A percentile compares a stretch with the other conserved stretches of the same genome.
Evolutionary conservation across 2,888 invertebrate genomes (phyloP).

Genomic region (Keiferia lycopersicella): DNA sequence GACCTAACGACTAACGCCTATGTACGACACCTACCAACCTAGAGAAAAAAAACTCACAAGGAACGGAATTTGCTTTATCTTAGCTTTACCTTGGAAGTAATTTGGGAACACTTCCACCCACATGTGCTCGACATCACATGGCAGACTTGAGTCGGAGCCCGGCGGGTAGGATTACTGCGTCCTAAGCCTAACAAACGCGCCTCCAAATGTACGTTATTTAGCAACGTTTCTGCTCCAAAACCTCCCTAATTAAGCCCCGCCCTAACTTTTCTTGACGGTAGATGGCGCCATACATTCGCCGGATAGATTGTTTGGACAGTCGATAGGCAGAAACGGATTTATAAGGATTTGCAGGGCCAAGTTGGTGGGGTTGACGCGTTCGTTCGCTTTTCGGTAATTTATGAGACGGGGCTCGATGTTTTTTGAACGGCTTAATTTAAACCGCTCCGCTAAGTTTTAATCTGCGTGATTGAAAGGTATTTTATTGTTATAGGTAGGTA

Average conservation of each 20-base stretch:
- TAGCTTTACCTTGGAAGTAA: neutral
- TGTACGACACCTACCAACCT: too few relatives aligned
- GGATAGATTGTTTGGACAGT: conserved; percentile 62
- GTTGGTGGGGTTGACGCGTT: conserved; percentile 30
- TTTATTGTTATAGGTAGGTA: neutral
- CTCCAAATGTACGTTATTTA: conserved; percentile 70
- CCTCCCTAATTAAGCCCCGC: conserved; percentile 65
- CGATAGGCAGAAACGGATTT: conserved; percentile 55
- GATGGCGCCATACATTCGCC: conserved; percentile 51
- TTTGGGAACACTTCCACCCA: conserved; percentile 8
- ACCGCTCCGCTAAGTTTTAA: conserved; percentile 18
- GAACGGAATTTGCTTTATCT: neutral
- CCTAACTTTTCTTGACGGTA: conserved; percentile 70
- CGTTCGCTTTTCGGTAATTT: conserved; percentile 18
- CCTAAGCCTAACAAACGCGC: conserved; percentile 66
- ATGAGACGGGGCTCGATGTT: conserved; percentile 17
- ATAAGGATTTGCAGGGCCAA: conserved; percentile 47
- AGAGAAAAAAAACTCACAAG: too few relatives aligned
- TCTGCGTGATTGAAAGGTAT: conserved; percentile 15
- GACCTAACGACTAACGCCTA: too few relatives aligned
- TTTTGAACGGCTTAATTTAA: conserved; percentile 20
- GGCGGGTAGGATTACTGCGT: conserved; percentile 49
- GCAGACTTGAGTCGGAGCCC: conserved; percentile 6
- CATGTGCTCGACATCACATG: conserved; percentile 3
- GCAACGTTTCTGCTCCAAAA: conserved; percentile 41